A percentile compares a stretch with the other conserved stretches of the same genome.
These are phyloP conservation scores for Muntiacus muntjak DNA, from an alignment of 2,113 vertebrate genomes.

Conservation along the genomic window DNA sequence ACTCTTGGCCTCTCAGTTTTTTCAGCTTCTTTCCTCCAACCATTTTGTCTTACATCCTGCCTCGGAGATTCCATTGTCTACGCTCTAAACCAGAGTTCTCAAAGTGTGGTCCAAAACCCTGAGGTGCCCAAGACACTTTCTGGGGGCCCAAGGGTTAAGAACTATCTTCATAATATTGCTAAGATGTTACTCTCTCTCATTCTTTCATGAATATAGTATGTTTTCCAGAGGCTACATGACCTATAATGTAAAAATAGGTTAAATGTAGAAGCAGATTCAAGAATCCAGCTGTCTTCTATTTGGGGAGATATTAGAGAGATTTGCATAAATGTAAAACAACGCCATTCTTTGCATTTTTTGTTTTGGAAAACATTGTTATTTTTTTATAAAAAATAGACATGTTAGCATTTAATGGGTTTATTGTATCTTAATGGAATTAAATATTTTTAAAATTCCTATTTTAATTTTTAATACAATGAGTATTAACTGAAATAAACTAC, in stretches of 20 bases:
- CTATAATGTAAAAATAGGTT: not conserved
- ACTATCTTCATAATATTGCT: not conserved
- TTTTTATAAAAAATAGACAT: not conserved
- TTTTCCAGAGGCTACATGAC: not conserved
- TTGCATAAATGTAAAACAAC: not conserved
- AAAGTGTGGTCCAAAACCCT: not conserved
- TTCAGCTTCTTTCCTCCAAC: not conserved
- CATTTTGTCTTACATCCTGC: not conserved
- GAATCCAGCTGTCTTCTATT: not conserved
- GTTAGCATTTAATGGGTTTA: not conserved
- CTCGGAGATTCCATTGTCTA: not conserved
- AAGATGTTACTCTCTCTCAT: not conserved
- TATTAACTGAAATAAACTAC: not conserved
- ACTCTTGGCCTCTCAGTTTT: not conserved
- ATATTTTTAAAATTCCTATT: not conserved
- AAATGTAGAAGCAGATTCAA: not conserved
- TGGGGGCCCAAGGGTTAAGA: not conserved
- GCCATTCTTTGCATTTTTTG: not conserved
- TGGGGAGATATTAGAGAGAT: not conserved
- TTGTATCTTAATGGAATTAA: not conserved
- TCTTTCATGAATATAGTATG: not conserved
- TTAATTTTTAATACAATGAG: not conserved
- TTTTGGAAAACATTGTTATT: not conserved
- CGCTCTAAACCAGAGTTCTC: not conserved
- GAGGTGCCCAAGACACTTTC: not conserved